phyloP scores from a whole-genome alignment of 92 coral and sea anemone genomes.

The Galaxea fascicularis region DNA sequence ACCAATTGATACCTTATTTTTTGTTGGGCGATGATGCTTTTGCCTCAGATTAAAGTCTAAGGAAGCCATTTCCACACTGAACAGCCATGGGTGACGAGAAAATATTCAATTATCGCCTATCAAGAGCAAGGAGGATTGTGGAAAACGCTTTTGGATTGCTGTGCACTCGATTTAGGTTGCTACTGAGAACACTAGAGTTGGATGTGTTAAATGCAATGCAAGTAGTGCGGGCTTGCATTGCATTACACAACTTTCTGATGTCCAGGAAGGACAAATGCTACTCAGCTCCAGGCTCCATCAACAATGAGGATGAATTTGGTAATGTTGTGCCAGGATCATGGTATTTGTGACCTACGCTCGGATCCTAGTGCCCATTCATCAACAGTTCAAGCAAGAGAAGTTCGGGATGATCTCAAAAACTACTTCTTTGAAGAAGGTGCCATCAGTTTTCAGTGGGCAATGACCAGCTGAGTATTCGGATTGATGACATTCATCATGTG shows the following conservation, averaged over 20 bases:
- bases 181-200: constrained; percentile 62
- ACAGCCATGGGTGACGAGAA: constrained; percentile 65
- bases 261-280: constrained; percentile 57
- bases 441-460: constrained; percentile 62
- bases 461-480: constrained; percentile 50
- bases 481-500: not conserved
- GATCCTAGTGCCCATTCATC: constrained; percentile 50
- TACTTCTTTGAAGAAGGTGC: constrained; percentile 75
- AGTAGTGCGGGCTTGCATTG: constrained; percentile 61
- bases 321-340: constrained; percentile 45
- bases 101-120: constrained; percentile 56
- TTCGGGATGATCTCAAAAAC: constrained; percentile 64
- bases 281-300: constrained; percentile 47
- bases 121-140: constrained; percentile 45
- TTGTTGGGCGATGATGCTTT: constrained; percentile 63
- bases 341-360: constrained; percentile 41
- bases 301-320: constrained; percentile 57
- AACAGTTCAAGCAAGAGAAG: constrained; percentile 63
- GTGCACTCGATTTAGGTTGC: constrained; percentile 68
- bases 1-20: constrained; percentile 35
- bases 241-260: constrained; percentile 64
- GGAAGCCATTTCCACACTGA: constrained; percentile 58
- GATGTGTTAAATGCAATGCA: constrained; percentile 69
- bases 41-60: constrained; percentile 59
- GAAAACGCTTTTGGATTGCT: constrained; percentile 68